Evolutionary conservation across 64 coral and sea anemone species (phyloP).

Genomic region (Pocillopora damicornis): DNA sequence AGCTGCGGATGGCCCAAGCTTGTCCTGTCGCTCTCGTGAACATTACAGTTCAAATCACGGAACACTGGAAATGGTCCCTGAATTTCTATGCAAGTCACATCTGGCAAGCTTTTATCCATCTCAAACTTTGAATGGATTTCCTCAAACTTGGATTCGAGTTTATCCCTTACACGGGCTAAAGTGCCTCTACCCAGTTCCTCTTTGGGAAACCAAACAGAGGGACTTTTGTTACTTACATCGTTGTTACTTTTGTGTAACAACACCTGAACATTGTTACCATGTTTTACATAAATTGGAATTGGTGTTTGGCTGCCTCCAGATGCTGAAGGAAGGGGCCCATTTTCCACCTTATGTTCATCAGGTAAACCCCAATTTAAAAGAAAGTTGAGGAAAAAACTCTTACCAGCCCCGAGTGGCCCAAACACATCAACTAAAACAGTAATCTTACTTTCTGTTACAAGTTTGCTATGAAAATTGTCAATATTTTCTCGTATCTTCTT

Average conservation of each 20-base stretch:
- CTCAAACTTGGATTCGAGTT: conserved; percentile 23
- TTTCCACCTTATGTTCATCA: neutral
- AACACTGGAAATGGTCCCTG: conserved; percentile 52
- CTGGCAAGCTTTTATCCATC: neutral
- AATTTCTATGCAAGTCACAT: conserved; percentile 31
- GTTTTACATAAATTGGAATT: conserved; percentile 49
- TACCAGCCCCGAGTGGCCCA: conserved; percentile 53
- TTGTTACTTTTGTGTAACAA: neutral
- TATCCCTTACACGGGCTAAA: neutral
- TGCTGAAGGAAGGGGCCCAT: conserved; percentile 46
- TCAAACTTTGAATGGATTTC: too few relatives aligned
- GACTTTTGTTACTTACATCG: neutral
- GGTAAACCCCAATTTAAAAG: conserved; percentile 26
- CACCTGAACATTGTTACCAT: conserved; percentile 8
- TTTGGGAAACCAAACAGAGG: neutral
- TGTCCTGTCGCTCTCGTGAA: neutral
- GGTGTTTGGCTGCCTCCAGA: conserved; percentile 46
- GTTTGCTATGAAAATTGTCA: conserved; percentile 23
- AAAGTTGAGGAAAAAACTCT: conserved; percentile 49
- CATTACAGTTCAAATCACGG: conserved; percentile 3
- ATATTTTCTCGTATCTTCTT: conserved; percentile 32
- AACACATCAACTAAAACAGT: conserved; percentile 41
- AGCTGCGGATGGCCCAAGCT: neutral
- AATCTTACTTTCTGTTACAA: conserved; percentile 44
- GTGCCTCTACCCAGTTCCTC: neutral